Evolutionary conservation across 2,797 vertebrate genomes (phyloP), one percentile per base, ranked within the genome.

Genomic region (Gallinago stenura): DNA sequence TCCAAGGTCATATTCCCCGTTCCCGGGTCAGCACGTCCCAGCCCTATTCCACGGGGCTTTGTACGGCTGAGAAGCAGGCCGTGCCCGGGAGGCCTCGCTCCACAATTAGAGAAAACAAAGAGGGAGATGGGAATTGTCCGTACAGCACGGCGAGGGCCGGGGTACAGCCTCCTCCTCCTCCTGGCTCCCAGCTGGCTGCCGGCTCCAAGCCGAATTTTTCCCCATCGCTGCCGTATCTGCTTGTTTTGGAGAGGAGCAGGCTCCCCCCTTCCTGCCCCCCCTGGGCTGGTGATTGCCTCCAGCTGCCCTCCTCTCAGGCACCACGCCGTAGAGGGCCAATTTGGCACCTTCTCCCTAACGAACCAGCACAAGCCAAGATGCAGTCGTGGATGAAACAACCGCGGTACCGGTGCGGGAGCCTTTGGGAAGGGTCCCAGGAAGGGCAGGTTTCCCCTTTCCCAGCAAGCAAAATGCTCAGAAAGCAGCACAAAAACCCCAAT

Each of bases 1-100:
- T 35, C 79, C 79, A 3, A 26, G 51, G 51, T 6, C 2, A 3
- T 12, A 11, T 82, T 90, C 93, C 92, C 53, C 0, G 3, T 31
- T 83, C 71, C 78, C 5, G 6, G 93, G 96, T 94, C 96, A 94
- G 92, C 93, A 26, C 25, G 93, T 94, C 92, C 96, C 95, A 92
- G 93, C n/a, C 56, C 30, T 48, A 0, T 2, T 17, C 53, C 58
- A 11, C 14, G 2, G 78, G 4, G 83, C 89, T 89, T 73, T 93
- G 94, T 88, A 4, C 17, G 41, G 53, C 87, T 35, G 28, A 58
- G 83, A 95, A 89, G 73, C 89, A 61, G 53, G 76, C 94, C 50
- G 94, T 94, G 93, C 91, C 83, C 12, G 4, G 45, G 45, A 45
- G 82, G 61, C 58, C 78, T 51, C 0, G 46, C 85, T 18, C 28